Evolutionary conservation across 23 tunicate species (phyloP).

Genomic region (Trididemnum clinides): DNA sequence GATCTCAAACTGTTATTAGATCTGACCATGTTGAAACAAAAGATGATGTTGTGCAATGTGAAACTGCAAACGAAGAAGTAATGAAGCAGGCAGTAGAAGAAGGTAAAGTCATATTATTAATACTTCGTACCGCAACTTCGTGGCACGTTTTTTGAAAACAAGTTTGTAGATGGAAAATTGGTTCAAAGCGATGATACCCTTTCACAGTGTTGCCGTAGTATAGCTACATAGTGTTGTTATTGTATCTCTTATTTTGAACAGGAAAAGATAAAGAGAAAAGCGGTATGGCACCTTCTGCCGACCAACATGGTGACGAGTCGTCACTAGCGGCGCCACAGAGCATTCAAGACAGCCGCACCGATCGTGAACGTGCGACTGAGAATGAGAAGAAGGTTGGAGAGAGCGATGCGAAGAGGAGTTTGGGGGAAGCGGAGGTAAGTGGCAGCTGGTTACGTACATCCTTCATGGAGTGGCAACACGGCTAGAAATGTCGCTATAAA

Average conservation of each 20-base stretch:
- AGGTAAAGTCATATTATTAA: too few species aligned
- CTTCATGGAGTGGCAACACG: too few species aligned
- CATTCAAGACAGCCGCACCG: not conserved
- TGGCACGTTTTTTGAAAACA: too few species aligned
- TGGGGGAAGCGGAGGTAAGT: slow-evolving; percentile 63
- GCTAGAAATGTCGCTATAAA: too few species aligned
- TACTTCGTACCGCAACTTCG: too few species aligned
- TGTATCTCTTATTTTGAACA: not conserved
- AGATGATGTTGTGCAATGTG: slow-evolving; percentile 50
- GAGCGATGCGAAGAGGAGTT: slow-evolving; percentile 58
- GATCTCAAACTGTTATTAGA: slow-evolving; percentile 29
- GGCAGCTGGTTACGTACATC: too few species aligned
- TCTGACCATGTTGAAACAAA: slow-evolving; percentile 4
- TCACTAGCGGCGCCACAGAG: slow-evolving; percentile 40
- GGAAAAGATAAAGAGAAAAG: slow-evolving; percentile 44
- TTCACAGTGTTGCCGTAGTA: too few species aligned
- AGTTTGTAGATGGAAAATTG: too few species aligned
- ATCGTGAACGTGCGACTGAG: not conserved
- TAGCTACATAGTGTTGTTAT: too few species aligned
- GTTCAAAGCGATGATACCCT: too few species aligned
- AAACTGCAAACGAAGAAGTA: slow-evolving; percentile 40
- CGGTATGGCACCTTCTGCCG: slow-evolving; percentile 65
- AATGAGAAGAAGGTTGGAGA: slow-evolving; percentile 45
- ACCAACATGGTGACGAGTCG: slow-evolving; percentile 43
- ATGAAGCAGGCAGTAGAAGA: slow-evolving; percentile 40